Evolutionary conservation across 2,888 invertebrate species (phyloP), one percentile per base, ranked within the genome.

Genomic region (Dryobotodes eremita): DNA sequence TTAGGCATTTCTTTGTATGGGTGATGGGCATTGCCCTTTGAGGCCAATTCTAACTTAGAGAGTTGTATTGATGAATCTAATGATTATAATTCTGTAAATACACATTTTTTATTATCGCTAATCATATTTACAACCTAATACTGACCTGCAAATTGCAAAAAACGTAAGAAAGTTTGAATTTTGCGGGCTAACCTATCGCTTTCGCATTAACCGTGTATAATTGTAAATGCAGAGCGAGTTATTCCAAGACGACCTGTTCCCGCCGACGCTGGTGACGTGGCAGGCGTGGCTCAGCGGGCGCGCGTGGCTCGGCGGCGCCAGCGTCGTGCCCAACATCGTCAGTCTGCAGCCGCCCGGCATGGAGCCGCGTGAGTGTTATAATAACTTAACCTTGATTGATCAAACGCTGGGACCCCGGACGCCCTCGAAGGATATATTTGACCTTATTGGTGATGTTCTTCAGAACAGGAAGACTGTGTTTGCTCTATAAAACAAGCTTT

Each of bases 231-330:
- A 99, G 99, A 98, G 98, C 91, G 99, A 99, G 93, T 97, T 98
- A 85, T 99, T 99, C 97, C 99, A 99, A 98, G 99, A 99, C 94
- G 99, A 99, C 97, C 96, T 99, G 81, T 99, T 99, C 95, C 99
- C 99, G 23, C 98, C 98, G 36, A 99, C 99, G 4, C 97, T 98
- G 92, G 98, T 99, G 79, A 98, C 98, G 88, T 99, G 99, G 99
- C 97, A 97, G 92, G 97, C 99, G 68, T 97, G 98, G 79, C 97
- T 98, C 95, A 97, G 97, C 5, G 98, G 98, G 57, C 93, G 95
- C 0, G 98, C 98, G 89, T 99, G 99, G 99, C 98, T 99, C 88
- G 95, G 94, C 69, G 98, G 98, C 50, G 96, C 95, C 74, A 97
- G 97, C 88, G 97, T 97, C 85, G 93, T 97, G 70, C 97, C 98